Base-by-base conservation (phyloP, 2,888 invertebrate species). In the Urechis unicinctus region DNA sequence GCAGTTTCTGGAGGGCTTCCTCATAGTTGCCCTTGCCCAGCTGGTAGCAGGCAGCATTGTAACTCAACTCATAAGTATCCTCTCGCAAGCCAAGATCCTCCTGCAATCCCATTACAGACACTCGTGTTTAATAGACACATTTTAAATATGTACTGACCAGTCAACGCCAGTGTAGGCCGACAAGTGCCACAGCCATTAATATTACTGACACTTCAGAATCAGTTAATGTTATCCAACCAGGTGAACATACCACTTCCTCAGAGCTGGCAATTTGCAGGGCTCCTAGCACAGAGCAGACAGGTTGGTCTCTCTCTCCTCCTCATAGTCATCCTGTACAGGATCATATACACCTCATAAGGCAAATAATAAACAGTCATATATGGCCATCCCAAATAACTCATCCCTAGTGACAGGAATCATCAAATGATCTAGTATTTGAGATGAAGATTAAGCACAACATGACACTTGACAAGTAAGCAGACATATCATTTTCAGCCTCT, bases 271-370 rank as follows among this genome's bases (percentile, higher is more conserved):
- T 84, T 84, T 71, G 71, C 49, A 94, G 80, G 70, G 91, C 88
- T 1, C 91, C 91, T 52, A 89, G 84, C 50, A 91, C 93, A 1
- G n/a, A n/a, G 97, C 97, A 50, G 90, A 86, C 74, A 96, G 84
- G 81, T 98, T 98, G 0, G 96, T 89, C 73, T 89, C 87, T 59
- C 97, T 84, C 79, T 97, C 96, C 73, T 92, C 90, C 75, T 95
- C 94, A 81, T 91, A 96, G 53, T 96, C 95, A 81, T 97, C 94
- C 54, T 85, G n/a, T n/a, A n/a, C n/a, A n/a, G n/a, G n/a, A n/a
- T n/a, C n/a, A n/a, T n/a, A n/a, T n/a, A n/a, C n/a, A n/a, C n/a
- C n/a, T n/a, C n/a, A n/a, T n/a, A n/a, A n/a, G n/a, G n/a, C n/a
- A n/a, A n/a, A n/a, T n/a, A n/a, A n/a, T n/a, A n/a, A n/a, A n/a